Evolutionary conservation across 2,113 vertebrate genomes (phyloP).

Genomic region (Cathartes aura): DNA sequence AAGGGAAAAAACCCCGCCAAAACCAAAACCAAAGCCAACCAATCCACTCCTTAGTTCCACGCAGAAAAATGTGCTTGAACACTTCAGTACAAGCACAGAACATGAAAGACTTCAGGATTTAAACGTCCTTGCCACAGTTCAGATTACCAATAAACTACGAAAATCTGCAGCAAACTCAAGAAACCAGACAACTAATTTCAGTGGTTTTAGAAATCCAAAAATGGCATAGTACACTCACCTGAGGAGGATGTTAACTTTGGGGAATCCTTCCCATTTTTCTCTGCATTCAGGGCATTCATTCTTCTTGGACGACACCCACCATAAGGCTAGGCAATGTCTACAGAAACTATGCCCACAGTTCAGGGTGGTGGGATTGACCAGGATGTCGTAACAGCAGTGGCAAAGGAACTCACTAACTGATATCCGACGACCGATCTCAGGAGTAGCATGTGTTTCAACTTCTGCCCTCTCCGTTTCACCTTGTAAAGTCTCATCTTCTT

Average conservation of each 20-base stretch:
- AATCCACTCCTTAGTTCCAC: not conserved
- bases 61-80: not conserved
- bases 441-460: not conserved
- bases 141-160: not conserved
- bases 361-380: slow-evolving; percentile 92
- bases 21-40: not conserved
- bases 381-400: slow-evolving; percentile 93
- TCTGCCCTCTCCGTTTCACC: not conserved
- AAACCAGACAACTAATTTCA: not conserved
- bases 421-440: slow-evolving; percentile 46
- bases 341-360: slow-evolving; percentile 97
- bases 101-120: not conserved
- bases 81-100: not conserved
- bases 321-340: slow-evolving; percentile 91
- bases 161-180: not conserved
- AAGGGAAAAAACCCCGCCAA: accelerated
- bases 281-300: slow-evolving; percentile 94
- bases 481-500: slow-evolving; percentile 41
- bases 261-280: slow-evolving; percentile 95
- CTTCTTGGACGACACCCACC: slow-evolving; percentile 92
- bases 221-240: slow-evolving; percentile 73
- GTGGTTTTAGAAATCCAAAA: not conserved
- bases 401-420: slow-evolving; percentile 89
- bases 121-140: not conserved
- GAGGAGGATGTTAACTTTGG: slow-evolving; percentile 93